phyloP scores from a whole-genome alignment of 2,797 vertebrate species.

The Sciurus vulgaris region DNA sequence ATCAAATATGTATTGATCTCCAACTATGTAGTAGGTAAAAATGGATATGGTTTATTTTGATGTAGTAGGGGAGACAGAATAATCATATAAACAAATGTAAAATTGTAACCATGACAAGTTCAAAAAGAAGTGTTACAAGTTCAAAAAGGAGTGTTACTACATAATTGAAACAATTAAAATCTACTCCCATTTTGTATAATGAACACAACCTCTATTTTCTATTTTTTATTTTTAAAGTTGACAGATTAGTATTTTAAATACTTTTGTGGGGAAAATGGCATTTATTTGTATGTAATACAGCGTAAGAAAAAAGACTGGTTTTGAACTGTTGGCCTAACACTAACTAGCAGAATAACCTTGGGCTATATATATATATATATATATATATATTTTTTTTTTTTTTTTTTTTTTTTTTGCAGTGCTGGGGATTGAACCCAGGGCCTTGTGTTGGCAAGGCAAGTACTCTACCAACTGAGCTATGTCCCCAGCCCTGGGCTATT shows the following conservation, averaged over 20 bases:
- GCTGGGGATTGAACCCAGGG: too few relatives aligned
- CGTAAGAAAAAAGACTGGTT: neutral
- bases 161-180: neutral
- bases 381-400: too few relatives aligned
- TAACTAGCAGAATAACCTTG: slow-evolving; percentile 31
- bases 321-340: neutral
- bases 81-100: slow-evolving; percentile 57
- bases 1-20: slow-evolving; percentile 2
- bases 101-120: neutral
- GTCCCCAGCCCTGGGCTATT: neutral
- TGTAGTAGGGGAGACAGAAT: neutral
- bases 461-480: too few relatives aligned
- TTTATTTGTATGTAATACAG: slow-evolving; percentile 11
- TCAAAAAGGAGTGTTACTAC: slow-evolving; percentile 22
- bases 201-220: neutral
- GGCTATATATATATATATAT: too few relatives aligned
- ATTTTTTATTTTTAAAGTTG: slow-evolving; percentile 45
- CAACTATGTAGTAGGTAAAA: slow-evolving; percentile 25
- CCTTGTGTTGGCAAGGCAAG: too few relatives aligned
- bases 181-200: slow-evolving; percentile 28
- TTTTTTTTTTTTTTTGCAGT: too few relatives aligned
- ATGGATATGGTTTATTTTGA: neutral
- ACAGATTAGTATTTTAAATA: slow-evolving; percentile 36
- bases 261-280: neutral
- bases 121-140: slow-evolving; percentile 41